phyloP scores from a whole-genome alignment of 2,113 vertebrate species.

The Origma solitaria region DNA sequence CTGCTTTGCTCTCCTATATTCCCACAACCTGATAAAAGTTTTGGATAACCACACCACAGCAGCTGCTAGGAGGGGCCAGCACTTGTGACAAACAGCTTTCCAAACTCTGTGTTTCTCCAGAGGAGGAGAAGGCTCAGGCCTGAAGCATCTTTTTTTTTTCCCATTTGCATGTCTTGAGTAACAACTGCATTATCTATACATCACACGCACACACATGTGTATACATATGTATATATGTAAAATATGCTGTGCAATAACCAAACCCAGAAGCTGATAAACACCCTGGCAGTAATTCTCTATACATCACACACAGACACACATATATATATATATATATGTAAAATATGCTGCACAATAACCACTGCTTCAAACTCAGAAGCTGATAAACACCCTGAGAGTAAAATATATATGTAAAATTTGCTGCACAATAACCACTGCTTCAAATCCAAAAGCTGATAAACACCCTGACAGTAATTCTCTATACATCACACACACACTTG shows the following conservation, averaged over 20 bases:
- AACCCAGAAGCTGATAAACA: too few relatives aligned
- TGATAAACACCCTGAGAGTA: not conserved
- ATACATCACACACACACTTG: too few relatives aligned
- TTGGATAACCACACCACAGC: not conserved
- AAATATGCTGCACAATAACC: not conserved
- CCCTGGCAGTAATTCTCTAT: too few relatives aligned
- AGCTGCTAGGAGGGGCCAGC: not conserved
- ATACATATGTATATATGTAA: not conserved
- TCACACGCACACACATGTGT: fast-evolving
- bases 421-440: not conserved
- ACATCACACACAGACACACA: not conserved
- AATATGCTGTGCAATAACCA: too few relatives aligned
- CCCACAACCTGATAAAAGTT: not conserved
- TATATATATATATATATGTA: not conserved
- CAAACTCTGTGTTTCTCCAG: not conserved
- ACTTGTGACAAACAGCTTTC: not conserved
- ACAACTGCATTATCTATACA: not conserved
- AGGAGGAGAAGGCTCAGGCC: not conserved
- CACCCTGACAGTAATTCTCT: not conserved
- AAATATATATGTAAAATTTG: too few relatives aligned
- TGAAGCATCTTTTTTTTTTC: not conserved
- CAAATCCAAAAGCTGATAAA: not conserved
- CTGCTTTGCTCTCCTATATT: not conserved
- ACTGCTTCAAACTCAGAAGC: not conserved
- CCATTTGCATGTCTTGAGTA: not conserved